Conservation (phyloP, 1,140 invertebrate genomes). For the Zaprionus tsacasi region DNA sequence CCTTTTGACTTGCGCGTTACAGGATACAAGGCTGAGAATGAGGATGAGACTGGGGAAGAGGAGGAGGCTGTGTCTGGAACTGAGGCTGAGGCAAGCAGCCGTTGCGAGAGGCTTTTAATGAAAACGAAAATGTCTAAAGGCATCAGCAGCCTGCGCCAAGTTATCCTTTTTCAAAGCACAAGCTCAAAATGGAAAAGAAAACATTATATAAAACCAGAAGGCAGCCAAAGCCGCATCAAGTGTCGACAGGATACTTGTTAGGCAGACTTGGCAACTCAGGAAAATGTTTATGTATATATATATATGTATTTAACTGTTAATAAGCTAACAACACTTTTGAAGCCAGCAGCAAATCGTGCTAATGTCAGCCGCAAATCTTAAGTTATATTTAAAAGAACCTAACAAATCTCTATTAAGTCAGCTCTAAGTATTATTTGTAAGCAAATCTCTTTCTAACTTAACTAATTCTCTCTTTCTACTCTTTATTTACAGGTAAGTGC, state of each 20-base stretch:
- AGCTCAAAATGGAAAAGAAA: conserved; percentile 48
- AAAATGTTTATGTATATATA: conserved; percentile 39
- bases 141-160: conserved; percentile 43
- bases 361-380: not conserved
- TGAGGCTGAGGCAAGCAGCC: conserved; percentile 24
- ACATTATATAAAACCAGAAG: conserved; percentile 64
- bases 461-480: conserved; percentile 22
- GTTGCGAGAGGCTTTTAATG: conserved; percentile 71
- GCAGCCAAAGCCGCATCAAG: conserved; percentile 53
- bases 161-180: conserved; percentile 73
- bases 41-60: conserved; percentile 12
- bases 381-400: not conserved
- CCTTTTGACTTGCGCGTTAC: conserved; percentile 62
- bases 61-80: not conserved
- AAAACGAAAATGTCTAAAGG: conserved; percentile 76
- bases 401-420: not conserved
- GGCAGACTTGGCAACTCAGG: conserved; percentile 9
- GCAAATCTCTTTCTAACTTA: not conserved
- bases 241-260: conserved; percentile 56
- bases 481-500: conserved; percentile 65
- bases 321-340: conserved; percentile 35
- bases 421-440: too few relatives aligned
- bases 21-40: conserved; percentile 42
- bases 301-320: conserved; percentile 26
- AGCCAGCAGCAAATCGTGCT: conserved; percentile 12